Conservation (phyloP, 1,140 invertebrate genomes). For the Drosophila rhopaloa region DNA sequence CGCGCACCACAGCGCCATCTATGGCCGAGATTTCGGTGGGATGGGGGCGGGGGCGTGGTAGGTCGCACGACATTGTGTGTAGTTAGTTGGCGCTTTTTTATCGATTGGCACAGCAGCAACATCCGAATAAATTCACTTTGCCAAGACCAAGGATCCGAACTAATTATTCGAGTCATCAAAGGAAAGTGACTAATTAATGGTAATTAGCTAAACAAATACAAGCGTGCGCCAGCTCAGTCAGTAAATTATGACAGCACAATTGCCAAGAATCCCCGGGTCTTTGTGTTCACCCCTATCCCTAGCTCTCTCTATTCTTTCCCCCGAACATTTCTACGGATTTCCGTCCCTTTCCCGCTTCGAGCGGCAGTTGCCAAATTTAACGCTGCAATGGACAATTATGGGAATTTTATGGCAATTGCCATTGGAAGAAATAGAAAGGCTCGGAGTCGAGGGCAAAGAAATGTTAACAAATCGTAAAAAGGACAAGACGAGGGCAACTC, state of each 20-base stretch:
- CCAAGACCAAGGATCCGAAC: neutral
- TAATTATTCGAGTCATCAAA: constrained; percentile 16
- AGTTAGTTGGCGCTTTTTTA: constrained; percentile 46
- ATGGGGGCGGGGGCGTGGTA: constrained; percentile 28
- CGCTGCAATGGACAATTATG: constrained; percentile 77
- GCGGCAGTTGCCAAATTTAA: constrained; percentile 70
- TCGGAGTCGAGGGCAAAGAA: constrained; percentile 39
- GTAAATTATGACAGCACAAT: constrained; percentile 60
- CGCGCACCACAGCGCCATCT: constrained; percentile 68
- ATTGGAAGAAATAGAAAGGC: constrained; percentile 51
- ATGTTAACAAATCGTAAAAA: constrained; percentile 78
- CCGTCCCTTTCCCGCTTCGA: constrained; percentile 8
- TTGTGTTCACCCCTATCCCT: constrained; percentile 21
- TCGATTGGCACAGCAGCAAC: constrained; percentile 21
- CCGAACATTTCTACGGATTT: constrained; percentile 12
- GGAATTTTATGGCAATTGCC: constrained; percentile 76
- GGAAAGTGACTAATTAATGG: constrained; percentile 58
- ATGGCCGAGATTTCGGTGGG: constrained; percentile 65
- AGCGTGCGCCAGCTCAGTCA: constrained; percentile 31
- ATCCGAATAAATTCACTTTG: neutral
- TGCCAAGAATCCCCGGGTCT: constrained; percentile 19
- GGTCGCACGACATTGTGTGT: constrained; percentile 48
- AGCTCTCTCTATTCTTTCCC: neutral
- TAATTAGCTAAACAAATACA: constrained; percentile 72
- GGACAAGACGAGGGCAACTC: constrained; percentile 32